Evolutionary conservation across 1,140 invertebrate species (phyloP), one percentile per base, ranked within the genome.

Genomic region (Teleopsis dalmanni): DNA sequence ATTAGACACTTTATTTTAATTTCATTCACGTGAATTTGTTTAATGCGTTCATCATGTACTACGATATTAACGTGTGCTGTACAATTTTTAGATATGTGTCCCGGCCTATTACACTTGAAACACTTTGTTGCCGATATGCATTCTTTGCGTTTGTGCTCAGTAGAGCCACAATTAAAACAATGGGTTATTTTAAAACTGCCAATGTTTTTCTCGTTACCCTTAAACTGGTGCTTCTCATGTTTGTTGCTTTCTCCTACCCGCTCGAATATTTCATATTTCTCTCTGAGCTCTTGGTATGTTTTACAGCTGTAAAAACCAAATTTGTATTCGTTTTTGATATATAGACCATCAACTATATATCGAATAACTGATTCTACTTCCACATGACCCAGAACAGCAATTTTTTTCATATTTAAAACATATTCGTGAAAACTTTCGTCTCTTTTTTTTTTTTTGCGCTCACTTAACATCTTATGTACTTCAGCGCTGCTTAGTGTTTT

Each of bases 51-150:
- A 27, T 42, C 23, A 7, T 26, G 14, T 11, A 13, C n/a, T n/a
- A 41, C 38, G 14, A n/a, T n/a, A n/a, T n/a, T n/a, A 41, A 11
- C 6, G n/a, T 23, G 26, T n/a, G 21, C 10, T 44, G 4, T 19
- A n/a, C 42, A 44, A 33, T 44, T 33, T 29, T 33, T 44, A 19
- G 16, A 14, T 18, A 44, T 44, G 42, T 44, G 42, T 3, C 42
- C 26, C n/a, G 5, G 18, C 9, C 29, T 6, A 33, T 44, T 44
- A 18, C 42, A 44, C 23, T 44, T 44, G 19, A 44, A 44, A 33
- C 42, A 44, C 33, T 44, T 44, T 21, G 27, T 33, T 14, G 29
- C 29, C 18, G 26, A 14, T 26, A 31, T 14, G 19, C 27, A 21
- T n/a, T n/a, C n/a, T n/a, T n/a, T n/a, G n/a, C n/a, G n/a, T n/a